These are phyloP conservation scores for Acanthis flammea DNA, from an alignment of 2,797 vertebrate species.

Conservation along the genomic window DNA sequence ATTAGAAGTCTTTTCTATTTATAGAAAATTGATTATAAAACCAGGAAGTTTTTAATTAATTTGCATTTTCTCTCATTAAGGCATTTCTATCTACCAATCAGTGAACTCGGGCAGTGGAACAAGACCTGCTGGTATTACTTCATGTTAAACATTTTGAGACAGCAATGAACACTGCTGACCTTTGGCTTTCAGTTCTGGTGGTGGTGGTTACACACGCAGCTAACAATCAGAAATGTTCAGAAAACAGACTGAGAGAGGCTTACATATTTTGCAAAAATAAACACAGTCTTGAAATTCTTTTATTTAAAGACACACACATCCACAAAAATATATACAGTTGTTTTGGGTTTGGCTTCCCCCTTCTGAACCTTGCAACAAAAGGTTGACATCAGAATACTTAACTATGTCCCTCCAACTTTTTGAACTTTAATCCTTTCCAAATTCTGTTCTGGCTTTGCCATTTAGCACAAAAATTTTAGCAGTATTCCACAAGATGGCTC, in stretches of 20 bases:
- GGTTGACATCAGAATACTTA: not conserved
- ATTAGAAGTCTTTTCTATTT: not conserved
- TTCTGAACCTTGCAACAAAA: not conserved
- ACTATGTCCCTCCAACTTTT: not conserved
- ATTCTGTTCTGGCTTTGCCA: not conserved
- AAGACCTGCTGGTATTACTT: not conserved
- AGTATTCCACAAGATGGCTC: conserved; percentile 66
- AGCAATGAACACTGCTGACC: not conserved
- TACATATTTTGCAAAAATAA: not conserved
- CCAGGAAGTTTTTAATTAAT: not conserved
- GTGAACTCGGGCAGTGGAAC: not conserved
- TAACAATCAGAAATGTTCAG: not conserved
- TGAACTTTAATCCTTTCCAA: not conserved
- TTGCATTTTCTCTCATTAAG: not conserved
- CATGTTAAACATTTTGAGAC: not conserved
- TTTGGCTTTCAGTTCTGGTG: not conserved
- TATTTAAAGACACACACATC: not conserved
- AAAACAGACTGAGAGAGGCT: not conserved
- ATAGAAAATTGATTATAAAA: not conserved
- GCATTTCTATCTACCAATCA: not conserved
- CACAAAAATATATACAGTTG: not conserved
- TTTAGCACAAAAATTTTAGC: not conserved
- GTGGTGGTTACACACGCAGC: not conserved
- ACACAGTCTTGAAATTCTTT: not conserved
- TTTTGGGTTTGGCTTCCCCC: not conserved